Evolutionary conservation across 2,113 vertebrate species (phyloP), one percentile per base, ranked within the genome.

Genomic region (Dasyornis broadbenti): DNA sequence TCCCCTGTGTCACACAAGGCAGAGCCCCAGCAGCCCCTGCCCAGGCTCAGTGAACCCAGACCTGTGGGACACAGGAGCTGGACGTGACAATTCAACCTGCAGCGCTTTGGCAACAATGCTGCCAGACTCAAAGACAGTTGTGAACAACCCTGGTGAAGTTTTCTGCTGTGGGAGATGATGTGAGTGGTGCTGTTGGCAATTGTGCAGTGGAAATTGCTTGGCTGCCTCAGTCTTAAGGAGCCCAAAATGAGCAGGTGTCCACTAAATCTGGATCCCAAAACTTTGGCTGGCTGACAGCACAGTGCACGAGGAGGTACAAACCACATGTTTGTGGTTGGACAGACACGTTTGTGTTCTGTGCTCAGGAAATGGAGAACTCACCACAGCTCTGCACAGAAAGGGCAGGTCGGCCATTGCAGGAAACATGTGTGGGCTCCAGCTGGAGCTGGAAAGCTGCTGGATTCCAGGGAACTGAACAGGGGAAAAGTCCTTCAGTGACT

Each of bases 221-320:
- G 37, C 70, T 82, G 28, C 24, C n/a, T 42, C n/a, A 9, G 66
- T 26, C 47, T 35, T 16, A 4, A 64, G 75, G 49, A 53, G 76
- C 18, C 54, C 37, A 30, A 50, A 70, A 27, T 2, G 30, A 82
- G 89, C 52, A 84, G 60, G 18, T 79, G 61, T 13, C 61, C 30
- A 21, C 15, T 76, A 9, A 23, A 49, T 70, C 49, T 52, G 65
- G 24, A 31, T 54, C 39, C 42, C 73, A 26, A 50, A 35, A 23
- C 5, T 18, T 5, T 17, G 45, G 65, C 86, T 37, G 56, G 26
- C 2, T 7, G 22, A 69, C 18, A 23, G 52, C 28, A 53, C 18
- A 11, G 7, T 8, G 14, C 35, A 21, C 0, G 2, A 30, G 7
- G 72, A 75, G 35, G 9, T 2, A 6, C 27, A 30, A 37, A 24